Evolutionary conservation across 2,113 vertebrate genomes (phyloP).

Genomic region (Pollimyrus isidori): DNA sequence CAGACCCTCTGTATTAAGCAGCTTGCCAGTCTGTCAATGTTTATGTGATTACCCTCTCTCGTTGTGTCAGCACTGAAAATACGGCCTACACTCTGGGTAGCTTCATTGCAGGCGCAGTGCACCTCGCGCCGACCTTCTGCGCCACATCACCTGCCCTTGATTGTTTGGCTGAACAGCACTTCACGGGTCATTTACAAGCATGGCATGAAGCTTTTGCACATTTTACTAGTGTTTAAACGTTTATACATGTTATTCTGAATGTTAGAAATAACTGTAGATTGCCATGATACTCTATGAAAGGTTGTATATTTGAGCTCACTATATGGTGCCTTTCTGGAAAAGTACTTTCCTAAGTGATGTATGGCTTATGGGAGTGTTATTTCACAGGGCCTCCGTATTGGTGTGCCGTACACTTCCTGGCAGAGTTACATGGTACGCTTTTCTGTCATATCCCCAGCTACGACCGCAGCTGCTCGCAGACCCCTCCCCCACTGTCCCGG

Average conservation of each 20-base stretch:
- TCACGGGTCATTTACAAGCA: neutral
- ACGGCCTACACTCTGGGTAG: neutral
- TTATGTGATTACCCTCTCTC: neutral
- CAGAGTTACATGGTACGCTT: neutral
- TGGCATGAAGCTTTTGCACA: neutral
- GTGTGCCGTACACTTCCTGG: neutral
- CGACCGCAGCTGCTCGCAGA: slow-evolving; percentile 65
- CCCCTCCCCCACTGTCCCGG: slow-evolving; percentile 61
- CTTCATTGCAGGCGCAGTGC: neutral
- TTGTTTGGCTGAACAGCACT: neutral
- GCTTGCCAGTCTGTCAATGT: neutral
- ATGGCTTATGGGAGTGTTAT: neutral
- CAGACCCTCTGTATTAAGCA: neutral
- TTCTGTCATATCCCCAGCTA: slow-evolving; percentile 47
- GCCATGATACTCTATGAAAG: neutral
- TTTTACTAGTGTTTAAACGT: neutral
- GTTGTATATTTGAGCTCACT: neutral
- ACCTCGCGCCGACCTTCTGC: neutral
- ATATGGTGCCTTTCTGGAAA: neutral
- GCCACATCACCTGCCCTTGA: neutral
- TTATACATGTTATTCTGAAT: neutral
- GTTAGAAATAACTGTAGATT: neutral
- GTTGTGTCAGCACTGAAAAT: neutral
- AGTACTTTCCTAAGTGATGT: neutral
- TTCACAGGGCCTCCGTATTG: neutral